phyloP scores from a whole-genome alignment of 2,113 vertebrate genomes.

The Triplophysa rosa region DNA sequence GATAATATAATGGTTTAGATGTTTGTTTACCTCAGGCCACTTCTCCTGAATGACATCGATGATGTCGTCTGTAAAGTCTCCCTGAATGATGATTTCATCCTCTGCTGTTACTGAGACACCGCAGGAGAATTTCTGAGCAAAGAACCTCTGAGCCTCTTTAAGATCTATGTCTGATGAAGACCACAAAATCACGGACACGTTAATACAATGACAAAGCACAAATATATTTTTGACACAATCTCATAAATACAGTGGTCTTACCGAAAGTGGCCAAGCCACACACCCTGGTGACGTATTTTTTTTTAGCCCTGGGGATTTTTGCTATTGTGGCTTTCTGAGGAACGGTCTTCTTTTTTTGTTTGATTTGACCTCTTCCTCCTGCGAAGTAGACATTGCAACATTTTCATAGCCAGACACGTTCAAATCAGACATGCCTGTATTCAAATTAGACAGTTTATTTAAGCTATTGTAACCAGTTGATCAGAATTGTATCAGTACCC shows the following conservation, averaged over 20 bases:
- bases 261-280: conserved; percentile 95
- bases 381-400: conserved; percentile 35
- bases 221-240: background rate
- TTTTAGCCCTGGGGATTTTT: conserved; percentile 98
- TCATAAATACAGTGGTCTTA: conserved; percentile 63
- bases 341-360: conserved; percentile 98
- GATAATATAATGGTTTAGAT: background rate
- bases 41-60: conserved; percentile 98
- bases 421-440: background rate
- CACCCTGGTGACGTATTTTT: conserved; percentile 97
- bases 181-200: background rate
- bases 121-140: conserved; percentile 99
- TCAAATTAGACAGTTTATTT: background rate
- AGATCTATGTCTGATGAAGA: conserved; percentile 88
- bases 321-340: conserved; percentile 98
- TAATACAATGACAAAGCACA: background rate
- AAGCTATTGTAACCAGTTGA: background rate
- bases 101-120: conserved; percentile 97
- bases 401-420: background rate
- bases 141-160: conserved; percentile 99
- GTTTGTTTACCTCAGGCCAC: conserved; percentile 87
- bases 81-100: conserved; percentile 99
- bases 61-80: conserved; percentile 98
- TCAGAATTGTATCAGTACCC: background rate
- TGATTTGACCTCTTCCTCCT: conserved; percentile 98